Conservation (phyloP, 2,113 vertebrate genomes). For the Halcyon senegalensis region DNA sequence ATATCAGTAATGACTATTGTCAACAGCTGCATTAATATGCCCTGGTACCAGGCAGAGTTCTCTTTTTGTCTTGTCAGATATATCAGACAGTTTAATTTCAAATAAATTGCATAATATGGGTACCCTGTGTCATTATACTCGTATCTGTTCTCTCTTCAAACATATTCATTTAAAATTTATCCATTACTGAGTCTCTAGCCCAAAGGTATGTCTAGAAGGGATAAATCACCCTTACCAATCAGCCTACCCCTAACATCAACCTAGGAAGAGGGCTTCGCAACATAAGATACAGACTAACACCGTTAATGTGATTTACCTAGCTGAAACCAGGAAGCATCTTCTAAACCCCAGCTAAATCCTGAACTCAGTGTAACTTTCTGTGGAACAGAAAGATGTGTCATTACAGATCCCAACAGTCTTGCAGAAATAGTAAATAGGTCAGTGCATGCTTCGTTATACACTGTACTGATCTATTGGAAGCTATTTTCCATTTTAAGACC, state of each 20-base stretch:
- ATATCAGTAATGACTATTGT: background rate
- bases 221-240: background rate
- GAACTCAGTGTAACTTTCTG: background rate
- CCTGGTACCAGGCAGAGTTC: background rate
- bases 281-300: background rate
- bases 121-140: background rate
- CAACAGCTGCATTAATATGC: background rate
- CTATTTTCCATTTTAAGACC: background rate
- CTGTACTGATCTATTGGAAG: background rate
- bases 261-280: background rate
- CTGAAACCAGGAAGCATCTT: background rate
- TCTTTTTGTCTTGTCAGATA: background rate
- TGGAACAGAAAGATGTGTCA: background rate
- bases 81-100: background rate
- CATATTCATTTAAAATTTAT: constrained; percentile 1
- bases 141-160: background rate
- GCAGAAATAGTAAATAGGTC: background rate
- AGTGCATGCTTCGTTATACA: background rate
- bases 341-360: background rate
- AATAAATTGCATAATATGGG: background rate
- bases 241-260: background rate
- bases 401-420: background rate
- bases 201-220: background rate
- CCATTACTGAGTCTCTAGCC: background rate
- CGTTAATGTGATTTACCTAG: background rate